Evolutionary conservation across 2,888 invertebrate species (phyloP).

Genomic region (Lottia gigantea): DNA sequence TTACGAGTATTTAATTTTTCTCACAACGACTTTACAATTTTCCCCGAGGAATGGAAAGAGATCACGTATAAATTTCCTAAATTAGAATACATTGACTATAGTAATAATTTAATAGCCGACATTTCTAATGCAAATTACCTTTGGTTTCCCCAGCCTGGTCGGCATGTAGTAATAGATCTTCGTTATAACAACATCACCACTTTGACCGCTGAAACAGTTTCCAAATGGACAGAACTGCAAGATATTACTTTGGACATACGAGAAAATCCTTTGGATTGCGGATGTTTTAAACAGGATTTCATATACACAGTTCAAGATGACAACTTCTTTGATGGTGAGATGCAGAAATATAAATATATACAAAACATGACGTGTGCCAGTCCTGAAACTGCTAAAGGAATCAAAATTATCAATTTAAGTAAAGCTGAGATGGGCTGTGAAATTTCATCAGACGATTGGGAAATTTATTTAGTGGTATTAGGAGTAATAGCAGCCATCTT

Average conservation of each 20-base stretch:
- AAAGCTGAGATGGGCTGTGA: slow-evolving; percentile 24
- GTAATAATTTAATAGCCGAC: no score
- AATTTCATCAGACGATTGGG: neutral
- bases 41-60: no score
- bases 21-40: no score
- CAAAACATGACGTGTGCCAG: slow-evolving; percentile 31
- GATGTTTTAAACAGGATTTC: slow-evolving; percentile 29
- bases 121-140: no score
- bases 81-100: no score
- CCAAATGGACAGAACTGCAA: slow-evolving; percentile 32
- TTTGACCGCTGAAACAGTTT: slow-evolving; percentile 34
- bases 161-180: slow-evolving; percentile 13
- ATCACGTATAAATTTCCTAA: no score
- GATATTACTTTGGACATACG: slow-evolving; percentile 42
- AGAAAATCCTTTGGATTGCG: slow-evolving; percentile 46
- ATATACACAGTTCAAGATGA: slow-evolving; percentile 19
- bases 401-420: slow-evolving; percentile 26
- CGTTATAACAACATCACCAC: slow-evolving; percentile 43
- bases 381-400: slow-evolving; percentile 32
- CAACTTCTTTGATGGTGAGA: slow-evolving; percentile 4
- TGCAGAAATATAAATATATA: slow-evolving; percentile 35
- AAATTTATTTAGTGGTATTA: slow-evolving; percentile 13
- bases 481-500: slow-evolving; percentile 21
- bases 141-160: no score
- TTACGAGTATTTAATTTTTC: no score